These are phyloP conservation scores for Pseudocheirus occidentalis DNA, from an alignment of 2,797 vertebrate species.

Conservation along the genomic window DNA sequence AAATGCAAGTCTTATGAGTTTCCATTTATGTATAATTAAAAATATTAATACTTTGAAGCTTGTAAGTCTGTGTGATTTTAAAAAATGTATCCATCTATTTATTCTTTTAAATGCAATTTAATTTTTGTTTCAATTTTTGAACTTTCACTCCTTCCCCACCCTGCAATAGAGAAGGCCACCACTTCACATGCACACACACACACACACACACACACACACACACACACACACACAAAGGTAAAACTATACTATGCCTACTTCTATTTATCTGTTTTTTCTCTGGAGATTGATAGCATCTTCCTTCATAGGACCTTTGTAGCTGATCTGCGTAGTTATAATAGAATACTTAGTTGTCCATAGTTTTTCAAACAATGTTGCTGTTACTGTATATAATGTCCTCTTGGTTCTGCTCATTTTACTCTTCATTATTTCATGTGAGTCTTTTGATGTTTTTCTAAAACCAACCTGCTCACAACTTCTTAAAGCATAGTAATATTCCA, in stretches of 20 bases:
- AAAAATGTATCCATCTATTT: neutral
- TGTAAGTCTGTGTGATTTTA: neutral
- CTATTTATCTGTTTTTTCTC: neutral
- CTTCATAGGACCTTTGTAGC: neutral
- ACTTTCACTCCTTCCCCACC: neutral
- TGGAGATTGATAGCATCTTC: neutral
- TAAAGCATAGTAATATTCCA: neutral
- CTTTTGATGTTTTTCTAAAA: neutral
- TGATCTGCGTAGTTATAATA: neutral
- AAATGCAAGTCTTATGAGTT: neutral
- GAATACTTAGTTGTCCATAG: neutral
- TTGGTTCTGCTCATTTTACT: neutral
- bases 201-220: no score
- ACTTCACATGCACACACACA: neutral
- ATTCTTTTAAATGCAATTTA: neutral
- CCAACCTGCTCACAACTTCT: neutral
- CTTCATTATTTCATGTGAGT: neutral
- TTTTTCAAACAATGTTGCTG: neutral
- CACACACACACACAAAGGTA: no score
- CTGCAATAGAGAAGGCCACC: neutral
- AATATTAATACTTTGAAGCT: neutral
- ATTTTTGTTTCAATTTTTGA: neutral
- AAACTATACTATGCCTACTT: neutral
- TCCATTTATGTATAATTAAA: neutral
- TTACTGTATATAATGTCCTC: neutral